Evolutionary conservation across 2,888 invertebrate genomes (phyloP).

Genomic region (Eristalis tenax): DNA sequence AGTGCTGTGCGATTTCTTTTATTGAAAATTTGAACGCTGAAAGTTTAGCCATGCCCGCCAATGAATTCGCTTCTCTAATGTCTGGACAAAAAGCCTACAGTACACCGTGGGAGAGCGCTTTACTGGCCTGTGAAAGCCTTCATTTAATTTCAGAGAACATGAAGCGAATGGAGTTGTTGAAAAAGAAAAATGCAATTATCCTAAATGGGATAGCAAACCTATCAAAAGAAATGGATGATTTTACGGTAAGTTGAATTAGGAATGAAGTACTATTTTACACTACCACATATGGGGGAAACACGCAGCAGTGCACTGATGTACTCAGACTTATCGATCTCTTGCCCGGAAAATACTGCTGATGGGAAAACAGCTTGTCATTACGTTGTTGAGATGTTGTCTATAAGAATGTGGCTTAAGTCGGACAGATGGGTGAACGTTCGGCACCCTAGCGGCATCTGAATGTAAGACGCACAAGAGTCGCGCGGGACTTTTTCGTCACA

Average conservation of each 20-base stretch:
- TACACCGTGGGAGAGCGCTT: constrained; percentile 90
- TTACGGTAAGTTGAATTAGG: constrained; percentile 83
- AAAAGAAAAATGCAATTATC: constrained; percentile 85
- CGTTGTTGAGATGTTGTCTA: no score
- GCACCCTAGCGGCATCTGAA: no score
- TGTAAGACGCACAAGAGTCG: no score
- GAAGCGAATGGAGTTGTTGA: constrained; percentile 85
- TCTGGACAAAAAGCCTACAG: constrained; percentile 94
- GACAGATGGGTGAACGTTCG: no score
- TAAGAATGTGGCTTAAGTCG: no score
- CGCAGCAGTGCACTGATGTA: no score
- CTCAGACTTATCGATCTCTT: no score
- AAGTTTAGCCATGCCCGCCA: constrained; percentile 93
- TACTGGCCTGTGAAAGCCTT: constrained; percentile 91
- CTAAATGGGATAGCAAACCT: constrained; percentile 86
- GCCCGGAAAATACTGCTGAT: no score
- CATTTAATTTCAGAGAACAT: constrained; percentile 92
- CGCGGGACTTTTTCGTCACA: no score
- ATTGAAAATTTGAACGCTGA: constrained; percentile 97
- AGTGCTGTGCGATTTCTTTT: constrained; percentile 99
- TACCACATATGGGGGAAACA: no score
- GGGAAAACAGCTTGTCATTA: no score
- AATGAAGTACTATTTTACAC: not conserved
- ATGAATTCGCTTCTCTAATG: constrained; percentile 97
- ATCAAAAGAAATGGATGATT: constrained; percentile 87